Evolutionary conservation across 2,113 vertebrate species (phyloP).

Genomic region (Amazona guildingii): DNA sequence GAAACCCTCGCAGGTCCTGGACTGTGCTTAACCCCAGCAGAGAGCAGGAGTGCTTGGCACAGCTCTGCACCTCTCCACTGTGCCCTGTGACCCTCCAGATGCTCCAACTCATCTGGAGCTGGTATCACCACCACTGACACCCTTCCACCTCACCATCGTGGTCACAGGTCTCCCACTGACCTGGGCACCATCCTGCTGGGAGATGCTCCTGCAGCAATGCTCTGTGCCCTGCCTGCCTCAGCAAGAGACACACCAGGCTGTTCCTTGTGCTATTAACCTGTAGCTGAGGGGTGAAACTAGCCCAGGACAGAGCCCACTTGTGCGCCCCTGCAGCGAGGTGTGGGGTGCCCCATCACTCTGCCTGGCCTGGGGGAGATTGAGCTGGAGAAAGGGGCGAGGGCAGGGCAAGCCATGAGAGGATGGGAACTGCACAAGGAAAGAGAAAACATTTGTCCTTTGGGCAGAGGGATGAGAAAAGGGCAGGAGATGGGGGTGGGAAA

Average conservation of each 20-base stretch:
- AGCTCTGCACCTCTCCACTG: not conserved
- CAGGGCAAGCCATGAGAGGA: not conserved
- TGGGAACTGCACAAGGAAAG: not conserved
- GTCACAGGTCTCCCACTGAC: not conserved
- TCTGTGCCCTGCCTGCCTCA: not conserved
- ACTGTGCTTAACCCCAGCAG: accelerated
- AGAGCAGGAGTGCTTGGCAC: accelerated
- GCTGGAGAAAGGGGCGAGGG: not conserved
- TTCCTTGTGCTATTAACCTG: not conserved
- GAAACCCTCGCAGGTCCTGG: not conserved
- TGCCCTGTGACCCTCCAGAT: not conserved
- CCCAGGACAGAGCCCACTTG: not conserved
- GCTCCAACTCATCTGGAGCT: not conserved
- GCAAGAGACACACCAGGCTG: accelerated
- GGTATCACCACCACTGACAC: not conserved
- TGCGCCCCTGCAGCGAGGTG: not conserved
- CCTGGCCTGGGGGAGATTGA: accelerated
- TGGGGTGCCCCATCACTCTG: not conserved
- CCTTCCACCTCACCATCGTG: accelerated
- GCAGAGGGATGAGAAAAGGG: not conserved
- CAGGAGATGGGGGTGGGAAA: not conserved
- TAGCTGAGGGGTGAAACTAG: not conserved
- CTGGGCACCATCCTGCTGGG: not conserved
- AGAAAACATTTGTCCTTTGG: not conserved
- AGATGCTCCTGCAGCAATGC: not conserved